Conservation (phyloP, 2,113 vertebrate genomes). For the Coturnix japonica region DNA sequence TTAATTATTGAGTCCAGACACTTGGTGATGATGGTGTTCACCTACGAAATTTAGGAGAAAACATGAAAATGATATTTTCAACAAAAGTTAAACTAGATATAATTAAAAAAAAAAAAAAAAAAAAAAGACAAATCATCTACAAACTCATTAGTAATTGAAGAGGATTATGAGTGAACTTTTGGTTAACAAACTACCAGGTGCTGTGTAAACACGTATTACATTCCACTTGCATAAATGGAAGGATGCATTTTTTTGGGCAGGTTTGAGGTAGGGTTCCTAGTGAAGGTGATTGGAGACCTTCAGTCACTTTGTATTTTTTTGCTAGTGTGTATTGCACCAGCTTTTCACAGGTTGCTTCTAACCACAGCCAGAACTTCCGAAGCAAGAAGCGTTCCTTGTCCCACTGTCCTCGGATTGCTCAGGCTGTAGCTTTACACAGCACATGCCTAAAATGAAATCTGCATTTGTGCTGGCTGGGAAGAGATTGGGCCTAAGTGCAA, state of each 20-base stretch:
- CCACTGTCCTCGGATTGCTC: background rate
- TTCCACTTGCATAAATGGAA: background rate
- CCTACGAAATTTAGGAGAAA: background rate
- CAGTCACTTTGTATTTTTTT: background rate
- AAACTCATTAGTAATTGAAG: accelerated
- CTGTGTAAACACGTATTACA: background rate
- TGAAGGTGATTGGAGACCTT: background rate
- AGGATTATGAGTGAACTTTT: background rate
- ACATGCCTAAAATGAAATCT: background rate
- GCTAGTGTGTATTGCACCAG: background rate
- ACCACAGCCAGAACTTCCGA: background rate
- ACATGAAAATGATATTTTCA: background rate
- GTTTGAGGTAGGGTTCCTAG: background rate
- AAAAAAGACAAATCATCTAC: background rate
- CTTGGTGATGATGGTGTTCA: background rate
- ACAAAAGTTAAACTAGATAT: background rate
- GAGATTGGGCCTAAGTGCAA: background rate
- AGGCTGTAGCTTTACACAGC: background rate
- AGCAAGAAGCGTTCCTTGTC: background rate
- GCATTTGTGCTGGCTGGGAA: accelerated
- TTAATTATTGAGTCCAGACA: background rate
- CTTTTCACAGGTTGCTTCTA: background rate
- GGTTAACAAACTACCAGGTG: background rate
- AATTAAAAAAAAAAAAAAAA: background rate
- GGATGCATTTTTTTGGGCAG: background rate